Percentiles rank a stretch among this genome's conserved stretches.
Conservation (phyloP, 2,888 invertebrate genomes). For the Chydorus sphaericus region DNA sequence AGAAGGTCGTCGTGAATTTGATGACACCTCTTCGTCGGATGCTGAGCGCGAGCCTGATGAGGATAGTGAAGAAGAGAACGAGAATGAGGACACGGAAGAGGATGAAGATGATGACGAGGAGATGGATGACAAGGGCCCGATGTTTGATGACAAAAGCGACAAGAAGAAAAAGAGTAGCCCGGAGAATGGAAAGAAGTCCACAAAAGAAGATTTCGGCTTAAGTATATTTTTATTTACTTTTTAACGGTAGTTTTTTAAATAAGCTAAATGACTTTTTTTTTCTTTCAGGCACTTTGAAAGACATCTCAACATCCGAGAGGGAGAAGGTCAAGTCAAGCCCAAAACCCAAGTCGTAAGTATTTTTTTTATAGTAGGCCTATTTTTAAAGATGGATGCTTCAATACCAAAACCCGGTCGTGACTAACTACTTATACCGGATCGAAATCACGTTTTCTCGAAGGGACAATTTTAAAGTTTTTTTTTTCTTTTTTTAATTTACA, state of each 20-base stretch:
- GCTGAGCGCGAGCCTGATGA: slow-evolving; percentile 26
- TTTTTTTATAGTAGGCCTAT: too few species aligned
- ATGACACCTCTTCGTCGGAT: slow-evolving; percentile 76
- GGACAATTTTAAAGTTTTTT: too few species aligned
- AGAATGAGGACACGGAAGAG: slow-evolving; percentile 73
- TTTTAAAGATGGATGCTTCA: too few species aligned
- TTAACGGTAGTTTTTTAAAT: neutral
- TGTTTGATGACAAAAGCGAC: slow-evolving; percentile 73
- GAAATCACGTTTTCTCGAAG: too few species aligned
- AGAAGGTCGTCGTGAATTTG: slow-evolving; percentile 86
- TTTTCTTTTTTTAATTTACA: too few species aligned
- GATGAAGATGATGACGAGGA: too few species aligned
- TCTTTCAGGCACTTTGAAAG: slow-evolving; percentile 46
- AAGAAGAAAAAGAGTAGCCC: too few species aligned
- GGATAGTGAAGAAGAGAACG: slow-evolving; percentile 71
- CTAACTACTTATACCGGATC: too few species aligned
- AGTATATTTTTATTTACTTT: neutral
- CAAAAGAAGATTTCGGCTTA: slow-evolving; percentile 1
- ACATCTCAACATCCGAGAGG: slow-evolving; percentile 44
- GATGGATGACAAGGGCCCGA: too few species aligned
- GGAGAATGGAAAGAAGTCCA: slow-evolving; percentile 23
- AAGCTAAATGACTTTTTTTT: neutral
- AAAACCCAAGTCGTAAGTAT: neutral
- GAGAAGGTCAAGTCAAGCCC: slow-evolving; percentile 21
- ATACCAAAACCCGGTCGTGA: too few species aligned